Percentiles rank a stretch among this genome's conserved stretches.
phyloP scores from a whole-genome alignment of 92 coral and sea anemone genomes.

The Nematostella vectensis region DNA sequence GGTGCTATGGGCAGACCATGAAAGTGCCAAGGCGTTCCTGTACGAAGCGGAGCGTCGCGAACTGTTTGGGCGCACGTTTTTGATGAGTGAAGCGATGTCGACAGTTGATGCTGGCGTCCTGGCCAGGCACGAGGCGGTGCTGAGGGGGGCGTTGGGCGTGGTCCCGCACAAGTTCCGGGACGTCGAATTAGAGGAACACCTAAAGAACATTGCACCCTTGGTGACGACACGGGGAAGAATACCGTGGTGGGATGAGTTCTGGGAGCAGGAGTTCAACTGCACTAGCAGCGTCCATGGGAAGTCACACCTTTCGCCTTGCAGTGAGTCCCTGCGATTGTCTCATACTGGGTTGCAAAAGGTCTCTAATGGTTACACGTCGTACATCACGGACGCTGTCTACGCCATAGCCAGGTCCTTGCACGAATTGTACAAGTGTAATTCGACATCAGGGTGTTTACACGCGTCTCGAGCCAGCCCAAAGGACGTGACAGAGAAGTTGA shows the following conservation, averaged over 20 bases:
- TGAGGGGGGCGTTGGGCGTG: constrained; percentile 34
- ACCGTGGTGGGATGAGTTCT: constrained; percentile 38
- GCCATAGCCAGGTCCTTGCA: constrained; percentile 42
- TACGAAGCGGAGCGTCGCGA: constrained; percentile 37
- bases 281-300: constrained; percentile 1
- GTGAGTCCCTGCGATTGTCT: constrained; percentile 9
- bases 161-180: constrained; percentile 23
- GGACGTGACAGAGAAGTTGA: constrained; percentile 12
- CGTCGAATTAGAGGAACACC: constrained; percentile 11
- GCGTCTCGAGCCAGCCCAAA: constrained; percentile 10
- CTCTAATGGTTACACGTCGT: constrained; percentile 30
- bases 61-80: constrained; percentile 32
- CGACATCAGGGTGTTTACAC: constrained; percentile 15
- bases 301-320: constrained; percentile 6
- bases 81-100: constrained; percentile 56
- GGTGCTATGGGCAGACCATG: constrained; percentile 43
- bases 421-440: constrained; percentile 25
- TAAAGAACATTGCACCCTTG: constrained; percentile 20
- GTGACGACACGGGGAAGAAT: neutral
- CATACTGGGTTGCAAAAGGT: constrained; percentile 6
- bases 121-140: constrained; percentile 17
- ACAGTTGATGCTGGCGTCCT: constrained; percentile 21
- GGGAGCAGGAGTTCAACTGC: constrained; percentile 31
- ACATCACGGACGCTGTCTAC: constrained; percentile 36
- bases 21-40: constrained; percentile 15